A percentile compares a stretch with the other conserved stretches of the same genome.
phyloP scores from a whole-genome alignment of 2,888 invertebrate genomes.

The Teleiodes luculella region DNA sequence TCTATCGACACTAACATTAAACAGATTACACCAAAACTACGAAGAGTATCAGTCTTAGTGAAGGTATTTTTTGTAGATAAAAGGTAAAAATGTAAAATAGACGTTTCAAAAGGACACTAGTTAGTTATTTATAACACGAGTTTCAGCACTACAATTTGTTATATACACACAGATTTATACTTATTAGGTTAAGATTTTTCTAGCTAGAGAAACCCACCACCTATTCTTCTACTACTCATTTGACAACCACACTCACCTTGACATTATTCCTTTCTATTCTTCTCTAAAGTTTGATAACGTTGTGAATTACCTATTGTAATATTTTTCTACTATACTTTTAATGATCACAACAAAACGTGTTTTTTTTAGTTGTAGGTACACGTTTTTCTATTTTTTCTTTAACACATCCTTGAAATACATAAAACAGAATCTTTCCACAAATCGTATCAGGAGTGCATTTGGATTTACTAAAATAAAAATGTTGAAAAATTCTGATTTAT shows the following conservation, averaged over 20 bases:
- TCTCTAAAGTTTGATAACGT: background rate
- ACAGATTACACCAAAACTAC: constrained; percentile 42
- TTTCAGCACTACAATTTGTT: background rate
- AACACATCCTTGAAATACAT: too few species aligned
- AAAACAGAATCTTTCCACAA: too few species aligned
- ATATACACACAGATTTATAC: background rate
- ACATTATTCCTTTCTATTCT: background rate
- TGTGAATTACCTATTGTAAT: background rate
- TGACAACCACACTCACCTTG: background rate
- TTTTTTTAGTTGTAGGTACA: background rate
- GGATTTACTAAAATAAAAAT: background rate
- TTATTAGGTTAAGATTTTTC: background rate
- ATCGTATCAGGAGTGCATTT: too few species aligned
- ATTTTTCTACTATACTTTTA: background rate
- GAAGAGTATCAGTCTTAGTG: constrained; percentile 52
- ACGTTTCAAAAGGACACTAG: constrained; percentile 19
- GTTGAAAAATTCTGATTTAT: background rate
- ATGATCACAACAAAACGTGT: background rate
- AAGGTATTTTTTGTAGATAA: constrained; percentile 46
- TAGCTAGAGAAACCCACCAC: too few species aligned
- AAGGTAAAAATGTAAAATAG: constrained; percentile 25
- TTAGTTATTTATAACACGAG: background rate
- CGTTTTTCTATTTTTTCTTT: too few species aligned
- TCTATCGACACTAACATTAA: constrained; percentile 40
- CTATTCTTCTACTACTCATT: background rate